Evolutionary conservation across 1,140 invertebrate genomes (phyloP).

Genomic region (Zelostemma sp.): DNA sequence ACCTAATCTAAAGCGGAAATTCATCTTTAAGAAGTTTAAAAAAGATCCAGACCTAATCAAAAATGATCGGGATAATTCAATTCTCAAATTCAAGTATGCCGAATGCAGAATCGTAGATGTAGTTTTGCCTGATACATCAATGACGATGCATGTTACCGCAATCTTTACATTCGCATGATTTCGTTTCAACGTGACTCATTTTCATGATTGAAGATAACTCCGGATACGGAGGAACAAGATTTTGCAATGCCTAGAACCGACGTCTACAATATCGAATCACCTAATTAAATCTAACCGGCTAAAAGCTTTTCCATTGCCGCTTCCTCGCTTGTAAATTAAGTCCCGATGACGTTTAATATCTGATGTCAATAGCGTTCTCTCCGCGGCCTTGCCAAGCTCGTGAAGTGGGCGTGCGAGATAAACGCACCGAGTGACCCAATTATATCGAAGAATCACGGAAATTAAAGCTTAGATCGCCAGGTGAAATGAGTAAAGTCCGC

Average conservation of each 20-base stretch:
- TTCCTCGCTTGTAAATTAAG: conserved; percentile 27
- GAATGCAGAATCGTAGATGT: too few species aligned
- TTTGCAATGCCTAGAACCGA: conserved; percentile 3
- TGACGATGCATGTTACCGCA: too few species aligned
- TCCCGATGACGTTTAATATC: conserved; percentile 38
- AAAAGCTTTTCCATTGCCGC: conserved; percentile 4
- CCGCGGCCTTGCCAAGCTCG: conserved; percentile 53
- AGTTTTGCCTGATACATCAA: too few species aligned
- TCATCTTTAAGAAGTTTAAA: too few species aligned
- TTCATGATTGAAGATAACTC: conserved; percentile 1
- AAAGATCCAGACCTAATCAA: too few species aligned
- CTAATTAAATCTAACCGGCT: conserved; percentile 11
- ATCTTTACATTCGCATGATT: too few species aligned
- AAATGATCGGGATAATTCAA: too few species aligned
- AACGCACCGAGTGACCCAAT: conserved; percentile 40
- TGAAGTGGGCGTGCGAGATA: too few species aligned
- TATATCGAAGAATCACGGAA: too few species aligned
- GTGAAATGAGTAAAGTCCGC: conserved; percentile 36
- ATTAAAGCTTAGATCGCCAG: conserved; percentile 41
- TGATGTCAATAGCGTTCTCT: conserved; percentile 25
- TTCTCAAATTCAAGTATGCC: too few species aligned
- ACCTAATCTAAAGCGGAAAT: too few species aligned
- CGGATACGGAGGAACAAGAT: neutral
- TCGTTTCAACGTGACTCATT: too few species aligned
- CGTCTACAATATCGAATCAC: conserved; percentile 17